phyloP scores from a whole-genome alignment of 2,797 vertebrate genomes.

The Chiroxiphia lanceolata region DNA sequence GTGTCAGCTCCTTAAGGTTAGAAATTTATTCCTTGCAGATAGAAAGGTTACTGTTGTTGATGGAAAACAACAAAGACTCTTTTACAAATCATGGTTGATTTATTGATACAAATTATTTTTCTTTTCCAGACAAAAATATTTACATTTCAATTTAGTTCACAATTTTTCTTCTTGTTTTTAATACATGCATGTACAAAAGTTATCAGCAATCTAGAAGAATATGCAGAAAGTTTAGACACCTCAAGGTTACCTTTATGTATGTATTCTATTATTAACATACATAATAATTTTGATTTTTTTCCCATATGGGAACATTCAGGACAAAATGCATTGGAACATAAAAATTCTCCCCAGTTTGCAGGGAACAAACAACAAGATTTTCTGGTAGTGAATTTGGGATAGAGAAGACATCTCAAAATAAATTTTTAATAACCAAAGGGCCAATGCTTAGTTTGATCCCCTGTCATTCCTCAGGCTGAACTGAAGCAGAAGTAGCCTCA shows the following conservation, averaged over 20 bases:
- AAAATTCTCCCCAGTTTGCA: background rate
- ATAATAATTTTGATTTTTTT: background rate
- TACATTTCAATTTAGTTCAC: conserved; percentile 1
- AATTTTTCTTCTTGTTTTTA: background rate
- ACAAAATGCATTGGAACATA: background rate
- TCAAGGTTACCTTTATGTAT: background rate
- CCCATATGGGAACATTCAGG: background rate
- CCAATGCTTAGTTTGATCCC: background rate
- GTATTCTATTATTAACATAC: conserved; percentile 16
- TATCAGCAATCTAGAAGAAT: background rate
- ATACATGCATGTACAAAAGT: background rate
- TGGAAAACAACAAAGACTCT: background rate
- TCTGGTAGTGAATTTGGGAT: background rate
- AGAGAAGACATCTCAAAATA: background rate
- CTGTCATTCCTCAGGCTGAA: background rate
- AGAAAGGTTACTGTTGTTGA: background rate
- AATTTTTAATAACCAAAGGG: background rate
- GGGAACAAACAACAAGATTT: background rate
- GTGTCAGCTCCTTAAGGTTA: background rate
- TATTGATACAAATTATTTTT: background rate
- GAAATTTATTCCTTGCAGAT: background rate
- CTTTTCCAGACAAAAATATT: background rate
- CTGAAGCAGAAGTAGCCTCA: background rate
- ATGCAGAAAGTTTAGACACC: background rate
- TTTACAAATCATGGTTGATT: background rate